phyloP scores from a whole-genome alignment of 1,140 invertebrate genomes.

The Diabrotica virgifera region DNA sequence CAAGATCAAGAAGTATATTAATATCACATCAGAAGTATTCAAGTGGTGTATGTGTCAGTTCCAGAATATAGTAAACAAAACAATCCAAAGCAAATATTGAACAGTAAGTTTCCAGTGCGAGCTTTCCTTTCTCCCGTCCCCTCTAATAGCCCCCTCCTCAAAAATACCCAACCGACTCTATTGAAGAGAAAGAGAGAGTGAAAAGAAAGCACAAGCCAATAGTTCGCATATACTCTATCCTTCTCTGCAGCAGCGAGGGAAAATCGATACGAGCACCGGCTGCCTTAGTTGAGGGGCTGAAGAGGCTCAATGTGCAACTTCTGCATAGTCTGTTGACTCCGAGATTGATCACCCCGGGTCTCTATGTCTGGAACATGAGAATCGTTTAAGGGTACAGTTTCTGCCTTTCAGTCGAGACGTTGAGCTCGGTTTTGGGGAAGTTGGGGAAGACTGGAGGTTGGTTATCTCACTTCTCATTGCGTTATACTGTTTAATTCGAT shows the following conservation, averaged over 20 bases:
- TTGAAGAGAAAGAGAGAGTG: slow-evolving; percentile 2
- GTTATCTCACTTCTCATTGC: not conserved
- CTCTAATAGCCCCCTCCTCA: not conserved
- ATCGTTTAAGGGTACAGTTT: not conserved
- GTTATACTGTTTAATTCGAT: not conserved
- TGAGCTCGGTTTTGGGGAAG: not conserved
- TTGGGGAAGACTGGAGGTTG: not conserved
- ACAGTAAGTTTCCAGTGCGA: not conserved
- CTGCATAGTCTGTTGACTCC: slow-evolving; percentile 1
- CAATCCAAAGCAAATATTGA: not conserved
- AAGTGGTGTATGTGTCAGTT: not conserved
- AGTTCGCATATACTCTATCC: not conserved
- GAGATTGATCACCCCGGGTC: slow-evolving; percentile 1
- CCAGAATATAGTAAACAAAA: not conserved
- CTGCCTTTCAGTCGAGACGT: too few species aligned
- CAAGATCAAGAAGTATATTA: too few species aligned
- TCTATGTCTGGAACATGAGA: slow-evolving; percentile 1
- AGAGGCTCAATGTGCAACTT: not conserved
- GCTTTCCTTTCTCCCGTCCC: not conserved
- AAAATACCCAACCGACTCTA: not conserved
- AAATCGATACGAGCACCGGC: slow-evolving; percentile 1
- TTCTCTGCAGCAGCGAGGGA: not conserved
- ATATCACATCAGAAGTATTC: not conserved
- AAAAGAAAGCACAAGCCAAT: not conserved
- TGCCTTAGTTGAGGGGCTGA: not conserved